These are phyloP conservation scores for Lytechinus variegatus DNA, from an alignment of 35 echinoderm and acorn worm species.

Conservation along the genomic window DNA sequence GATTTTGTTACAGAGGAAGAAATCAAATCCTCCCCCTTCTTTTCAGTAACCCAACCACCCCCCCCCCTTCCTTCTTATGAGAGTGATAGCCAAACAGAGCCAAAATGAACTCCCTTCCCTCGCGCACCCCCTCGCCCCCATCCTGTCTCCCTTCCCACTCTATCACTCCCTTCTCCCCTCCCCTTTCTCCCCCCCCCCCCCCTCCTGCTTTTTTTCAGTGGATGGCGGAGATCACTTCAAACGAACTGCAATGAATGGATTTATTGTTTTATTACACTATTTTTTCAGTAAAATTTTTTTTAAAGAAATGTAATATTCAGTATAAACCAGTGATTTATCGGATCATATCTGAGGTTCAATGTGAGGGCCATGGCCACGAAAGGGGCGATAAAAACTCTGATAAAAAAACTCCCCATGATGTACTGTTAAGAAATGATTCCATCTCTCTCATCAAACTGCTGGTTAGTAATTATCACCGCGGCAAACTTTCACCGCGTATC, in stretches of 20 bases:
- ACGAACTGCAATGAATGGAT: too few relatives aligned
- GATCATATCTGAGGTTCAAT: neutral
- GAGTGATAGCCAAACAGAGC: too few relatives aligned
- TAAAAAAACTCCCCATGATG: neutral
- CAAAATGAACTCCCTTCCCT: neutral
- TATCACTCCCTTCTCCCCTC: neutral
- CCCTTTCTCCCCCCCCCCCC: too few relatives aligned
- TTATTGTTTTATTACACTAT: too few relatives aligned
- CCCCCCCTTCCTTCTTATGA: too few relatives aligned
- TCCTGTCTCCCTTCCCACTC: neutral
- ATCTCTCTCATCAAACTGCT: neutral
- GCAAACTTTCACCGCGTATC: neutral
- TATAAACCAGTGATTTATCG: too few relatives aligned
- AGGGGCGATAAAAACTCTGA: neutral
- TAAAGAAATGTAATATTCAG: too few relatives aligned
- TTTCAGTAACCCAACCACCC: neutral
- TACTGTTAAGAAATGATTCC: neutral
- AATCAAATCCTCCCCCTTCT: neutral
- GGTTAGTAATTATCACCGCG: neutral
- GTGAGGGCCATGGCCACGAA: neutral
- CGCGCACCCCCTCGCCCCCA: neutral
- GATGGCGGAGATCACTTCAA: too few relatives aligned
- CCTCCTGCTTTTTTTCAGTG: too few relatives aligned
- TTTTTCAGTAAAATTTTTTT: too few relatives aligned
- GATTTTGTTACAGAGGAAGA: neutral